These are phyloP conservation scores for Xenopus petersii DNA, from an alignment of 2,797 vertebrate species.

Conservation along the genomic window DNA sequence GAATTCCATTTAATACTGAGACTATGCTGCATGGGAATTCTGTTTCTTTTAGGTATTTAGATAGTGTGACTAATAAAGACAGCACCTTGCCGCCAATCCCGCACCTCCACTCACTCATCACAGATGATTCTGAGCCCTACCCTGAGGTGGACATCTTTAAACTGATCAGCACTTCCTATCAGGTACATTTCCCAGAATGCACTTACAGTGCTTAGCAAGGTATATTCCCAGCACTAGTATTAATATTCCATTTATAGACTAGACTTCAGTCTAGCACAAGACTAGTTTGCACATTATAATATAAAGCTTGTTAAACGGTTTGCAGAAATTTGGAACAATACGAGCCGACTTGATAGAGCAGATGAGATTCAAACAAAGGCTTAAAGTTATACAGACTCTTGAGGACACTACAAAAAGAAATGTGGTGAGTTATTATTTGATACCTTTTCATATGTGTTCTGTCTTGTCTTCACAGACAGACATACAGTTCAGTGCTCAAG, in stretches of 20 bases:
- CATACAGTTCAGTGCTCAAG: no score
- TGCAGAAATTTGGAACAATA: conserved; percentile 93
- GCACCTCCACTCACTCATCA: conserved; percentile 93
- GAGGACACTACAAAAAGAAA: conserved; percentile 97
- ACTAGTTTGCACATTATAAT: no score
- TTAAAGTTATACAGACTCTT: conserved; percentile 94
- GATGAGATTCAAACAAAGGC: conserved; percentile 97
- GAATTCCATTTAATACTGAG: no score
- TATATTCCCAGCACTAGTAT: no score
- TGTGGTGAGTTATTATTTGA: conserved; percentile 72
- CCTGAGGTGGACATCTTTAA: conserved; percentile 97
- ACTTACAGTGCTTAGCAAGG: not conserved
- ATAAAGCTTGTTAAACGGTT: no score
- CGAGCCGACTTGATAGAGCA: conserved; percentile 93
- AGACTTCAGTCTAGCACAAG: no score
- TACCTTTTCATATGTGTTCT: no score
- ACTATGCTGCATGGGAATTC: not conserved
- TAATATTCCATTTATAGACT: not conserved
- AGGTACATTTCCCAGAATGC: conserved; percentile 66
- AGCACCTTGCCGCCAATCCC: conserved; percentile 94
- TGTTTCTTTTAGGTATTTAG: conserved; percentile 78
- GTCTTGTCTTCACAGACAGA: no score
- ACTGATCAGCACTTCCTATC: conserved; percentile 87
- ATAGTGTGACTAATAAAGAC: conserved; percentile 95
- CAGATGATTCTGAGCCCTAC: conserved; percentile 87